Evolutionary conservation across 2,888 invertebrate species (phyloP).

Genomic region (Nomada ruficornis): DNA sequence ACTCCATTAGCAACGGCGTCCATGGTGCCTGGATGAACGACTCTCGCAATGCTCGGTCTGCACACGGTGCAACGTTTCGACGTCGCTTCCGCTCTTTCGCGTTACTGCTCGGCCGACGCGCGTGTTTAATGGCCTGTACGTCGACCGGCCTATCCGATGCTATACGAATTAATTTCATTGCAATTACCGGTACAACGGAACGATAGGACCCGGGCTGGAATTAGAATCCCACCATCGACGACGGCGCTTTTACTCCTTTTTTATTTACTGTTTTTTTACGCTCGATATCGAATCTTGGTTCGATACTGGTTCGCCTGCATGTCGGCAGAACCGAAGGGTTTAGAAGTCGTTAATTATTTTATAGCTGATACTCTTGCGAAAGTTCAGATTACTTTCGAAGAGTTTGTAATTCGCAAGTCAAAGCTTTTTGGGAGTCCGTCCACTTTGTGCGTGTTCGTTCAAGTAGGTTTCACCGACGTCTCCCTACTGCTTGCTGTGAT

Average conservation of each 20-base stretch:
- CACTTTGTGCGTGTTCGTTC: no score
- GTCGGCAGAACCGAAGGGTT: neutral
- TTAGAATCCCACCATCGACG: neutral
- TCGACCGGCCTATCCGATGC: conserved; percentile 1
- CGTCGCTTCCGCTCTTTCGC: conserved; percentile 30
- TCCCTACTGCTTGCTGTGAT: no score
- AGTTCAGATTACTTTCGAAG: no score
- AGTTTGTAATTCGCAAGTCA: no score
- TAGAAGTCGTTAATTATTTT: no score
- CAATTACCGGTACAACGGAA: conserved; percentile 26
- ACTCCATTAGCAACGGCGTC: conserved; percentile 61
- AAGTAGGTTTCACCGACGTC: no score
- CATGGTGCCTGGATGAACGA: conserved; percentile 35
- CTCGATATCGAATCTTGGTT: no score
- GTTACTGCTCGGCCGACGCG: conserved; percentile 2
- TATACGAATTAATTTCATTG: conserved; percentile 49
- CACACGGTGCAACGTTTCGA: conserved; percentile 30
- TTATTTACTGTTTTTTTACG: no score
- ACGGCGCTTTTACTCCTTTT: neutral
- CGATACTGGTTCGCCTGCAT: no score
- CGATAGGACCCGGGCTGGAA: conserved; percentile 11
- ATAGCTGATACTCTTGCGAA: no score
- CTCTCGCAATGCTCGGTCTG: conserved; percentile 15
- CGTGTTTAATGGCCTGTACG: conserved; percentile 45
- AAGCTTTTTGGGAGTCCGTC: no score